Base-by-base conservation (phyloP, 2,113 vertebrate species). In the Terrapene triunguis region DNA sequence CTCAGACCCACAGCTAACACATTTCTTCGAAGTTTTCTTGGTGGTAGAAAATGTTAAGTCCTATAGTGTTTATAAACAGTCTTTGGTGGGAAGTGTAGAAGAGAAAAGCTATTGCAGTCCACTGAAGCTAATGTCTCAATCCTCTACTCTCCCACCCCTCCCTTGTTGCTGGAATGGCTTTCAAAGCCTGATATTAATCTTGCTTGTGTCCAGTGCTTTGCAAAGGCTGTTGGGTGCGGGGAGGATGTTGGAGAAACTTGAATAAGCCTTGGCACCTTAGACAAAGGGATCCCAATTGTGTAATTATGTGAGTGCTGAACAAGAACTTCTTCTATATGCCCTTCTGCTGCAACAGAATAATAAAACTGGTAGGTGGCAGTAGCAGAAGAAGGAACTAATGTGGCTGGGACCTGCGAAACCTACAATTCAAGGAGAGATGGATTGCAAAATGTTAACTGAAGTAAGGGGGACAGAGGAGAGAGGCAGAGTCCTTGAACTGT, bases 331-430 rank as follows among this genome's bases (percentile, higher is more conserved):
- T 98, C 98, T 98, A 11, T 98, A 98, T 98, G 95, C 98, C 97
- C 97, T 98, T 98, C 97, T 98, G 98, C 98, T 98, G 98, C 98
- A 98, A 98, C 98, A 98, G 98, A 98, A 87, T 98, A 97, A 96
- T 98, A 98, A 98, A 97, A 98, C 96, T 98, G 98, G 96, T 98
- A 98, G 98, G 98, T 98, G 98, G 97, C 98, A 97, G 97, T 90
- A 97, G 92, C 94, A 98, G 94, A 97, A 98, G 98, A 97, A 98
- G 96, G 94, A 96, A 88, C 96, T 97, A 95, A 94, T 95, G 94
- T 94, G 96, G 84, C 98, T 97, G 78, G 90, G 97, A 97, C 94
- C 92, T 96, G 96, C 95, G 95, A 97, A 93, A 95, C 93, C 93
- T 96, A 53, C 94, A 94, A 84, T 87, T 94, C 96, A 93, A 94